These are phyloP conservation scores for Drosophila pruinosa DNA, from an alignment of 1,140 invertebrate species.

Conservation along the genomic window DNA sequence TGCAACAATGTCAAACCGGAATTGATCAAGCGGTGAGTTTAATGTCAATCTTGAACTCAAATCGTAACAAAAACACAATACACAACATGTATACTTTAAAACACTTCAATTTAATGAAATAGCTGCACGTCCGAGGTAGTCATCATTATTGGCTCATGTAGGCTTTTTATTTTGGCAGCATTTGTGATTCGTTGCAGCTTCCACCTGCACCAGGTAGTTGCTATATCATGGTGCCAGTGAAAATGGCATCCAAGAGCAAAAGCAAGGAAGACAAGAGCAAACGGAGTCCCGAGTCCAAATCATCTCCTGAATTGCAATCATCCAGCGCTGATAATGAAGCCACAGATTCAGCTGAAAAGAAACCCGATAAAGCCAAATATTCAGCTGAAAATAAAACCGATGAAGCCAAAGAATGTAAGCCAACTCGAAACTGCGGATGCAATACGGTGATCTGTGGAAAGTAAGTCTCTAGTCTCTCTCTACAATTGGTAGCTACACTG, in stretches of 20 bases:
- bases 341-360: background rate
- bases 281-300: background rate
- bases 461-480: background rate
- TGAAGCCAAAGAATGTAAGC: background rate
- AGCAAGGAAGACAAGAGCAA: background rate
- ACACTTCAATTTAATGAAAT: slow-evolving; percentile 6
- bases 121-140: background rate
- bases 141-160: slow-evolving; percentile 6
- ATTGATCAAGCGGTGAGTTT: slow-evolving; percentile 56
- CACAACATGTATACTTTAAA: background rate
- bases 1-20: slow-evolving; percentile 6
- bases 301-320: background rate
- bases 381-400: background rate
- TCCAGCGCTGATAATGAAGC: background rate
- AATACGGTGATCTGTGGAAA: background rate
- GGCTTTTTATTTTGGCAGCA: slow-evolving; percentile 23
- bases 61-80: background rate
- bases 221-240: slow-evolving; percentile 11
- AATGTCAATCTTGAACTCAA: slow-evolving; percentile 17
- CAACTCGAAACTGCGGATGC: slow-evolving; percentile 20
- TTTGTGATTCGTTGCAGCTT: slow-evolving; percentile 36
- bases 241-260: background rate
- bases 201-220: slow-evolving; percentile 19
- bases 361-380: background rate
- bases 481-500: background rate